Conservation (phyloP, 2,797 vertebrate species). For the Squalus acanthias region DNA sequence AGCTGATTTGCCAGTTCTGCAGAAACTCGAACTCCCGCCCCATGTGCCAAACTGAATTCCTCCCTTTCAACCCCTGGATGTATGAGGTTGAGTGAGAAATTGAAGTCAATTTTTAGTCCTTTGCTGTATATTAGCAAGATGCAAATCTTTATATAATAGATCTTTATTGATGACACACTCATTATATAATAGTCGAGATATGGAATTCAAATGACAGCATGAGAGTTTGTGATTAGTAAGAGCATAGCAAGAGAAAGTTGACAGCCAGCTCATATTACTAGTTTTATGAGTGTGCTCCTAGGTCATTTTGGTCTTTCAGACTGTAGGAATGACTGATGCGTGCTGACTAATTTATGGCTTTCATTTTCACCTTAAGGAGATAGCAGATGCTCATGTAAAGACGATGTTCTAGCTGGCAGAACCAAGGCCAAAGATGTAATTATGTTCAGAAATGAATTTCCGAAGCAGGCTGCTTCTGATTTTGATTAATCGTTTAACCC, state of each 20-base stretch:
- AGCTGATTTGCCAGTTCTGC: not conserved
- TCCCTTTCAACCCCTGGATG: not conserved
- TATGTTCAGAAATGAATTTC: constrained; percentile 21
- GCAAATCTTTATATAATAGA: not conserved
- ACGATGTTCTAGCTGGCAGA: constrained; percentile 30
- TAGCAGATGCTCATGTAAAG: constrained; percentile 52
- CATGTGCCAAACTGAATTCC: not conserved
- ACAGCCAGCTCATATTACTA: constrained; percentile 37
- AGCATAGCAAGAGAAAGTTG: constrained; percentile 27
- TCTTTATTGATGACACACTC: not conserved
- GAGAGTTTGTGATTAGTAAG: constrained; percentile 37
- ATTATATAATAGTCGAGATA: not conserved
- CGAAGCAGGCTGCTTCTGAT: not conserved
- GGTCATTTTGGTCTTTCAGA: constrained; percentile 41
- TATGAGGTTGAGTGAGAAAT: not conserved
- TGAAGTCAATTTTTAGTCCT: not conserved
- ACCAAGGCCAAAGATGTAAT: constrained; percentile 32
- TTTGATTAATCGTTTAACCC: not conserved
- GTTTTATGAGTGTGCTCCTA: constrained; percentile 39
- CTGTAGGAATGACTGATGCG: constrained; percentile 62
- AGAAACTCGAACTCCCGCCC: not conserved
- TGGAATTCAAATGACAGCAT: constrained; percentile 28
- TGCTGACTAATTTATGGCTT: constrained; percentile 62
- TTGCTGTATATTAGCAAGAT: not conserved
- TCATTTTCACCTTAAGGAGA: constrained; percentile 58